Conservation (phyloP, 2,797 vertebrate species). For the Acropternis orthonyx region DNA sequence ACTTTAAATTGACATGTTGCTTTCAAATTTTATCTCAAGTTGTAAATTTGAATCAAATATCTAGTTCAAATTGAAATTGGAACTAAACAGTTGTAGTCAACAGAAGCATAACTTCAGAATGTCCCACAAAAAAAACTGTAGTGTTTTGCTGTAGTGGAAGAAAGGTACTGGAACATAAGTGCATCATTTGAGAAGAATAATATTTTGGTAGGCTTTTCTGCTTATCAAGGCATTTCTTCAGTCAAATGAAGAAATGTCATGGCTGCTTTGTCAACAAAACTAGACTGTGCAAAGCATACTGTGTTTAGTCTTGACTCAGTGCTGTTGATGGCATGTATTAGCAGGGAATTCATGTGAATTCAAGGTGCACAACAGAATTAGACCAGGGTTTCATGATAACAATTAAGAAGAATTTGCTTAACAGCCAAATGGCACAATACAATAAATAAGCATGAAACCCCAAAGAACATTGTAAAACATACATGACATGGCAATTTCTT, state of each 20-base stretch:
- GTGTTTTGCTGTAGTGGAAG: background rate
- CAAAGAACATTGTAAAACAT: background rate
- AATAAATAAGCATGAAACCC: background rate
- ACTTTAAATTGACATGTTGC: background rate
- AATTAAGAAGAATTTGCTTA: background rate
- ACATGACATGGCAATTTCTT: background rate
- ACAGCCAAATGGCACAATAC: background rate
- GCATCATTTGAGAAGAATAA: background rate
- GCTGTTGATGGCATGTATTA: background rate
- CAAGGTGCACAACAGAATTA: background rate
- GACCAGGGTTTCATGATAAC: background rate
- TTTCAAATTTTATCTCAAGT: background rate
- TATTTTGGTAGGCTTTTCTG: background rate
- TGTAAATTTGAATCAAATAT: background rate
- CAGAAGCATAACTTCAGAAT: background rate
- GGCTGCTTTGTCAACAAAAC: background rate
- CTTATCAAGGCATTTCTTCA: background rate
- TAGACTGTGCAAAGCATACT: rapidly evolving
- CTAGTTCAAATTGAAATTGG: background rate
- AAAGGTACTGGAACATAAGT: background rate
- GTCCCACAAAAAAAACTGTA: background rate
- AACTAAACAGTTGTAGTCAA: background rate
- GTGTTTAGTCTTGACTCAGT: background rate
- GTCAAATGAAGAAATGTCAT: background rate
- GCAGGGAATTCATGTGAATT: background rate